phyloP scores from a whole-genome alignment of 2,113 vertebrate species.

The Amazona vittata region DNA sequence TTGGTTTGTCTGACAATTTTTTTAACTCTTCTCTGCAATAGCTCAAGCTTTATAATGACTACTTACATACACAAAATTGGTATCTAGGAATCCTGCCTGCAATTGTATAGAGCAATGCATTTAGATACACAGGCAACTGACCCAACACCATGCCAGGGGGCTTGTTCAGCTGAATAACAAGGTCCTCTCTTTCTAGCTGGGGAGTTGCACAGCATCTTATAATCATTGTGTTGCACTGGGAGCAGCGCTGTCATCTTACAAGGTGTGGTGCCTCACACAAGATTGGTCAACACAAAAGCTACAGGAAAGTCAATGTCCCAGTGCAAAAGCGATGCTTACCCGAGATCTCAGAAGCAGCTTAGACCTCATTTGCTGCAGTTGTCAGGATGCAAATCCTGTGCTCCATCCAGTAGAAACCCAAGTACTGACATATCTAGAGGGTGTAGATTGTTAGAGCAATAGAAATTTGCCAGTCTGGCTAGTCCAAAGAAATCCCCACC shows the following conservation, averaged over 20 bases:
- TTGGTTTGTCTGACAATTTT: neutral
- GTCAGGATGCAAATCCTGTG: neutral
- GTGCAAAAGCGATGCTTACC: neutral
- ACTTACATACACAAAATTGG: accelerated
- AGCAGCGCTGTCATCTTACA: neutral
- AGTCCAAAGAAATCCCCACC: neutral
- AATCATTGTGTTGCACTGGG: neutral
- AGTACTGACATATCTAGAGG: neutral
- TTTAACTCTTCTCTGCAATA: neutral
- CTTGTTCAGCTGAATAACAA: neutral
- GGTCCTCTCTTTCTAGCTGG: neutral
- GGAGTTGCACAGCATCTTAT: neutral
- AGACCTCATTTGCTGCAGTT: neutral
- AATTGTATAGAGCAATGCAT: neutral
- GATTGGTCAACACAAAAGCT: neutral
- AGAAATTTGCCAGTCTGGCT: neutral
- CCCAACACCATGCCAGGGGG: neutral
- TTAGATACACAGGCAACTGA: neutral
- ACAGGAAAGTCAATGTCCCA: neutral
- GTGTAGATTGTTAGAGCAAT: neutral
- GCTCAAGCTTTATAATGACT: neutral
- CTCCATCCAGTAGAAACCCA: neutral
- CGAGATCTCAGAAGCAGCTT: neutral
- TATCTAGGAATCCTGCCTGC: neutral
- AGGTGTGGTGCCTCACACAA: neutral